Percentiles rank a stretch among this genome's conserved stretches.
Evolutionary conservation across 2,113 vertebrate species (phyloP).

Genomic region (Elephas maximus): DNA sequence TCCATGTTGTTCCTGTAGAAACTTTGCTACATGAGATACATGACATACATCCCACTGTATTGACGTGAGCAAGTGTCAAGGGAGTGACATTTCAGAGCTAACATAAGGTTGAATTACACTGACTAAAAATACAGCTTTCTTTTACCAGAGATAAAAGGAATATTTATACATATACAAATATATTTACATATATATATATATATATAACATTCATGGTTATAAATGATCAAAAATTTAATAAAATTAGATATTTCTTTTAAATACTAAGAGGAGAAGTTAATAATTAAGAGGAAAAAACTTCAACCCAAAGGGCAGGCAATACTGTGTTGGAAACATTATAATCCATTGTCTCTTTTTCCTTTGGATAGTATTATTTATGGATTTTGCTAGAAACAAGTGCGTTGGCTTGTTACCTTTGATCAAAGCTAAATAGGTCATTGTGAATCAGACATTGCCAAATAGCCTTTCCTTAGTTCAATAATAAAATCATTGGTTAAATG

Average conservation of each 20-base stretch:
- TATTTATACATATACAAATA: background rate
- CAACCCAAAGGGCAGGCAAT: background rate
- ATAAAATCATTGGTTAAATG: slow-evolving; percentile 10
- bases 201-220: slow-evolving; percentile 16
- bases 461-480: slow-evolving; percentile 38
- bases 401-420: slow-evolving; percentile 22
- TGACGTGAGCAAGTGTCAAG: slow-evolving; percentile 49
- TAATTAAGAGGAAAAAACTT: background rate
- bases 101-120: background rate
- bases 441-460: slow-evolving; percentile 39
- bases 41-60: slow-evolving; percentile 42
- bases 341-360: slow-evolving; percentile 27
- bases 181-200: background rate
- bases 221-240: slow-evolving; percentile 61
- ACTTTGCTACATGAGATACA: background rate
- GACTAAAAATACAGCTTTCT: slow-evolving; percentile 66
- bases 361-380: background rate
- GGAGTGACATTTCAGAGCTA: slow-evolving; percentile 40
- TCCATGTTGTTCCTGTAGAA: slow-evolving; percentile 47
- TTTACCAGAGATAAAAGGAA: slow-evolving; percentile 24
- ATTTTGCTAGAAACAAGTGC: slow-evolving; percentile 72
- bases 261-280: slow-evolving; percentile 15
- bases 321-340: slow-evolving; percentile 58
- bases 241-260: background rate
- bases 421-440: slow-evolving; percentile 51